phyloP scores from a whole-genome alignment of 1,140 invertebrate genomes.

The Thaumatotibia leucotreta region DNA sequence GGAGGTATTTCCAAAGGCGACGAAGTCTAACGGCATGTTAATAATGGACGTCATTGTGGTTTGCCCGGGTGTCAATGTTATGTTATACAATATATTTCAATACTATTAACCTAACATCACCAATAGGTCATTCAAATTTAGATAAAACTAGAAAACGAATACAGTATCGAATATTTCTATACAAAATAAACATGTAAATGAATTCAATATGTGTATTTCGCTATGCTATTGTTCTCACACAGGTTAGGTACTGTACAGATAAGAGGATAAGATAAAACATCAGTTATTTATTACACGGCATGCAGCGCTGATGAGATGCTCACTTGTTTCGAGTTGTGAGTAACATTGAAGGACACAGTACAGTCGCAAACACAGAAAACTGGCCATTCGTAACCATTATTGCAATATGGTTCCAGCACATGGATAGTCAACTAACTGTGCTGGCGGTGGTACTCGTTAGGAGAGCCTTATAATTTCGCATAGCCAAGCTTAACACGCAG shows the following conservation, averaged over 20 bases:
- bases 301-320: background rate
- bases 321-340: background rate
- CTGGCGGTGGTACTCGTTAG: too few relatives aligned
- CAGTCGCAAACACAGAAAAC: too few relatives aligned
- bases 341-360: background rate
- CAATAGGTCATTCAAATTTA: too few relatives aligned
- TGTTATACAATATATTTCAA: background rate
- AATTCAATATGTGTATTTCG: background rate
- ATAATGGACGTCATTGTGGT: background rate
- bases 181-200: background rate
- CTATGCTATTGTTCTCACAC: background rate
- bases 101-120: background rate
- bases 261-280: slow-evolving; percentile 9
- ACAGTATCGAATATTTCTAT: too few relatives aligned
- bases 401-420: too few relatives aligned
- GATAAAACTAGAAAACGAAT: too few relatives aligned
- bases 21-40: background rate
- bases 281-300: background rate
- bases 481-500: background rate
- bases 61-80: background rate
- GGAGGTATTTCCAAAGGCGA: background rate
- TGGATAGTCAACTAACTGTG: too few relatives aligned
- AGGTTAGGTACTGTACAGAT: slow-evolving; percentile 1
- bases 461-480: slow-evolving; percentile 11
- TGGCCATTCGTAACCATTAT: too few relatives aligned